Base-by-base conservation (phyloP, 23 tunicate species). In the Trididemnum nubilum region DNA sequence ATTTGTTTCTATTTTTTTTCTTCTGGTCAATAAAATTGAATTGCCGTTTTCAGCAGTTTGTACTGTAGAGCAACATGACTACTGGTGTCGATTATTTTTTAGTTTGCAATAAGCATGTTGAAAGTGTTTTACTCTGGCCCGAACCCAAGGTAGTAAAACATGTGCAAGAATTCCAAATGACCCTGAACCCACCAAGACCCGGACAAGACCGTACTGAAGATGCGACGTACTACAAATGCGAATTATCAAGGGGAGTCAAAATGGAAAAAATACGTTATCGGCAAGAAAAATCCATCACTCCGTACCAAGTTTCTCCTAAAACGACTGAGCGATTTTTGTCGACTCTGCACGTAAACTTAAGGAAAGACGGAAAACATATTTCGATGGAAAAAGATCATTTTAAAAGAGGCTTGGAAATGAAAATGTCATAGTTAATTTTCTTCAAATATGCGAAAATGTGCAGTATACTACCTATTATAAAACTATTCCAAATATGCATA, bases 81-180 rank as follows among this genome's bases (percentile, higher is more conserved):
- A n/a, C n/a, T n/a, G n/a, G n/a, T n/a, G 2, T 58, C 9, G 58
- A 73, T 39, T 51, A 51, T 26, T 77, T 38, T 1, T 28, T 82
- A 2, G 86, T 82, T 33, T 82, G 86, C 49, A 52, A 82, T 34
- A 70, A 71, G 22, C 86, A 82, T n/a, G 86, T 82, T 32, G 86
- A 82, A 29, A 82, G 86, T 24, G 36, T 82, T 28, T 38, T 82
- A 12, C 49, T 82, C 50, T 82, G 86, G 86, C 86, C 86, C 0
- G 60, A 82, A 2, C 52, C 37, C n/a, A 70, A 71, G 19, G 70
- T 71, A 21, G 67, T 52, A 26, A 50, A 27, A 33, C 78, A 82
- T 30, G 38, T 82, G 15, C 86, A 82, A 51, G 86, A 82, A 71
- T 66, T 82, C 34, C 78, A 82, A 18, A 64, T 82, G 57, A 50